Base-by-base conservation (phyloP, 1,140 invertebrate genomes). In the Cotesia typhae region DNA sequence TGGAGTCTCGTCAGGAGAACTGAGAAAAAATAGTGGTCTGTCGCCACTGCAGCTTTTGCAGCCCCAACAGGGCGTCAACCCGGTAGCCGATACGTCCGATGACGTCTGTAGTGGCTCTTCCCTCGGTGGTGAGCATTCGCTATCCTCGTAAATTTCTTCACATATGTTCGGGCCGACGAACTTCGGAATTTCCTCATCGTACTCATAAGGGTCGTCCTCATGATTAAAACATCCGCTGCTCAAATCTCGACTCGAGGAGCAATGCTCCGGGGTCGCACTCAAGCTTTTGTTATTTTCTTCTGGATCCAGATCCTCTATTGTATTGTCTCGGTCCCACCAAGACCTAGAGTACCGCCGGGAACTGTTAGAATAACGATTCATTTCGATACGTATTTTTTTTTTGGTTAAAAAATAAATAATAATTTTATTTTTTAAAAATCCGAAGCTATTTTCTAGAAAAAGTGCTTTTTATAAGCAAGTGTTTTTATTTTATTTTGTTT, bases 191-290 rank as follows among this genome's bases (percentile, higher is more conserved):
- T 89, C 88, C 35, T 89, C 88, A 75, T 89, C 88, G 71, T 89
- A 89, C 72, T 88, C 88, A 74, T 89, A 89, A 3, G 85, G 85
- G 77, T 89, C 88, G 74, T 88, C 87, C 59, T 87, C 84, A 41
- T 73, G 65, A 64, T 68, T 71, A 52, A 69, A 73, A 57, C 57
- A 67, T 20, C 66, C 59, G 52, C 74, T 71, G 36, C 70, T 61
- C 41, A 70, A 71, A 38, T 73, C 60, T 37, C 17, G 69, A 52
- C 64, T 60, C n/a, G 55, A 72, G 17, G 64, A 59, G 36, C 35
- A 10, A 38, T 52, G 70, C 64, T 72, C 70, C 17, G 64, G 70
- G 9, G 70, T 71, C 37, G 17, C 36, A 53, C 17, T 68, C 17
- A 12, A 41, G 53, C 17, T 68, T 9, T 17, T 55, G 67, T n/a